Evolutionary conservation across 2,113 vertebrate genomes (phyloP).

Genomic region (Hystrix brachyura): DNA sequence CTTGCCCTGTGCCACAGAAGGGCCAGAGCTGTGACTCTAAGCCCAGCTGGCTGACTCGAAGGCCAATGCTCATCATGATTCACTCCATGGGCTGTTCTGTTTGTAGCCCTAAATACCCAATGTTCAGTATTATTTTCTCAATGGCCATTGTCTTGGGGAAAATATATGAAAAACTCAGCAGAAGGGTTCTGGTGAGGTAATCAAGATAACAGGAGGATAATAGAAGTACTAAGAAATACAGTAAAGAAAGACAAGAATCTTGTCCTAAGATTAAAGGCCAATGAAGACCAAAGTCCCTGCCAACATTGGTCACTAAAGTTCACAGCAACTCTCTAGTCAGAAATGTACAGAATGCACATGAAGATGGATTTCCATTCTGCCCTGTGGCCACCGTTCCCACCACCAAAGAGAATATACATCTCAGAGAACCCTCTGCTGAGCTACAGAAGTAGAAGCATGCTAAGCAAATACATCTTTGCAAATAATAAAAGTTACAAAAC

Average conservation of each 20-base stretch:
- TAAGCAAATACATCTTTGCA: not conserved
- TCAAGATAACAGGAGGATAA: constrained; percentile 16
- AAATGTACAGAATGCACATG: not conserved
- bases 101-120: not conserved
- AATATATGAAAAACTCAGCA: not conserved
- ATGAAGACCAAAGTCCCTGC: constrained; percentile 66
- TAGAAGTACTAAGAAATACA: constrained; percentile 17
- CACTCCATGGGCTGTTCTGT: not conserved
- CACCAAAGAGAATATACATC: not conserved
- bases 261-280: constrained; percentile 45
- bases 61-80: not conserved
- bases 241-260: not conserved
- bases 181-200: constrained; percentile 33
- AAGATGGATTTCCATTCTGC: not conserved
- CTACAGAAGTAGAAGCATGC: not conserved
- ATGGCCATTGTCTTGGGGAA: constrained; percentile 31
- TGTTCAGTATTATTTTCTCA: not conserved
- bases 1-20: not conserved
- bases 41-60: not conserved
- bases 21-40: not conserved
- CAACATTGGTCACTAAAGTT: not conserved
- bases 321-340: not conserved
- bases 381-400: not conserved
- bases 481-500: constrained; percentile 50
- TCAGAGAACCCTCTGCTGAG: constrained; percentile 20